These are phyloP conservation scores for Pseudomyrmex sp. DNA, from an alignment of 1,140 invertebrate species.

Conservation along the genomic window DNA sequence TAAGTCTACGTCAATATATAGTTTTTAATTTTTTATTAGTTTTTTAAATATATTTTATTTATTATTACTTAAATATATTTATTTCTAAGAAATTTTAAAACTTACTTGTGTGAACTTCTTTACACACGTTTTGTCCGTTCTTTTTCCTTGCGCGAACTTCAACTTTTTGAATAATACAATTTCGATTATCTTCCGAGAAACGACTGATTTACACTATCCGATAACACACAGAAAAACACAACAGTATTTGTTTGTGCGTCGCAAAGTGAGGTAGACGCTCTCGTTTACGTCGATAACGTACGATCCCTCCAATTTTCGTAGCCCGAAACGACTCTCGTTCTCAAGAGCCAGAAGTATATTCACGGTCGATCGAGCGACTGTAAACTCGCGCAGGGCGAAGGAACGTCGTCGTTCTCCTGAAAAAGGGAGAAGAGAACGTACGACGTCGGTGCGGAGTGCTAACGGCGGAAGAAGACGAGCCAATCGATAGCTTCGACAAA, in stretches of 20 bases:
- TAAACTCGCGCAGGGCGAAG: conserved; percentile 28
- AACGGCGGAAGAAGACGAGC: conserved; percentile 55
- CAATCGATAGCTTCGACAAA: conserved; percentile 66
- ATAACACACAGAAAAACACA: background rate
- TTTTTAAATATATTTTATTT: too few species aligned
- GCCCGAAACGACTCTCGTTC: conserved; percentile 60
- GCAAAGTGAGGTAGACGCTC: background rate
- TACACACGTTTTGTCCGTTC: too few species aligned
- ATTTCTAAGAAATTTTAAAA: background rate
- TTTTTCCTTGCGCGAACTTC: background rate
- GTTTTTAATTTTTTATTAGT: too few species aligned
- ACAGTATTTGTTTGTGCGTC: conserved; percentile 41
- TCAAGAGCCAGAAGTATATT: conserved; percentile 46
- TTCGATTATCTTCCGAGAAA: background rate
- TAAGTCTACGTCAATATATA: too few species aligned
- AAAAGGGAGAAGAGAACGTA: conserved; percentile 39
- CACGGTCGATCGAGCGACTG: conserved; percentile 47
- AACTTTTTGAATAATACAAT: background rate
- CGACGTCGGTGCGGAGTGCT: conserved; percentile 31
- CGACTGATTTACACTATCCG: background rate
- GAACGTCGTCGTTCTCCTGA: conserved; percentile 25
- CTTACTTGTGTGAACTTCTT: background rate
- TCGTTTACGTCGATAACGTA: conserved; percentile 57
- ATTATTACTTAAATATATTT: too few species aligned
- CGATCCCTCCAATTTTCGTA: conserved; percentile 64